Evolutionary conservation across 2,113 vertebrate species (phyloP), one percentile per base, ranked within the genome.

Genomic region (Zosterops japonicus): DNA sequence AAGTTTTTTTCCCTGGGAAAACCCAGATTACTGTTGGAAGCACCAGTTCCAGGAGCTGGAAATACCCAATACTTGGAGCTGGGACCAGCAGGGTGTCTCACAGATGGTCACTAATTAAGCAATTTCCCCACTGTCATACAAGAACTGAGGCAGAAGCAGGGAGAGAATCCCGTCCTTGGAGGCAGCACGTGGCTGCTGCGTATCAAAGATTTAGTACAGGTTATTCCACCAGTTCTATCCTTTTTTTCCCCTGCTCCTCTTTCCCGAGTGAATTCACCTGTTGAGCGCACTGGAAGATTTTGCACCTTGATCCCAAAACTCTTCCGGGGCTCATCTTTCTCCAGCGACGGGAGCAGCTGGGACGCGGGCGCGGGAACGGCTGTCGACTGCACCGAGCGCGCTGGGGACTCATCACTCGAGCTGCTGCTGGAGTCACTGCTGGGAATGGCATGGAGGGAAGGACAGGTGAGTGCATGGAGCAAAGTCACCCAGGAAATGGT

Each of bases 231-330:
- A 9, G 20, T 21, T 50, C 39, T 35, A 14, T 3, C 3, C 22
- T 18, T 14, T 12, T 74, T 13, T 5, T 2, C 12, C 44, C 31
- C 20, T 1, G 0, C 24, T 57, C 15, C 85, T 71, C 86, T 14
- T n/a, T 44, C 60, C 52, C 1, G 0, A 3, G n/a, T 5, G 72
- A 33, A 47, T 39, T 87, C 95, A 99, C 99, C 99, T 99, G 99
- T 99, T 57, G 99, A 99, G 89, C 99, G 99, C 75, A 99, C 99
- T 90, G 99, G 99, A 96, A 99, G 99, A 98, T 99, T 99, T 95
- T 99, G 99, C 95, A 99, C 99, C 97, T 99, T 99, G 97, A 99
- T 99, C 95, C 99, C 99, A 96, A 99, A 99, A 95, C 99, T 99
- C 98, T 99, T 99, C 29, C 99, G 98, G 55, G 99, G 99, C 94